Base-by-base conservation (phyloP, 2,888 invertebrate genomes). In the Leptopterna dolabrata region DNA sequence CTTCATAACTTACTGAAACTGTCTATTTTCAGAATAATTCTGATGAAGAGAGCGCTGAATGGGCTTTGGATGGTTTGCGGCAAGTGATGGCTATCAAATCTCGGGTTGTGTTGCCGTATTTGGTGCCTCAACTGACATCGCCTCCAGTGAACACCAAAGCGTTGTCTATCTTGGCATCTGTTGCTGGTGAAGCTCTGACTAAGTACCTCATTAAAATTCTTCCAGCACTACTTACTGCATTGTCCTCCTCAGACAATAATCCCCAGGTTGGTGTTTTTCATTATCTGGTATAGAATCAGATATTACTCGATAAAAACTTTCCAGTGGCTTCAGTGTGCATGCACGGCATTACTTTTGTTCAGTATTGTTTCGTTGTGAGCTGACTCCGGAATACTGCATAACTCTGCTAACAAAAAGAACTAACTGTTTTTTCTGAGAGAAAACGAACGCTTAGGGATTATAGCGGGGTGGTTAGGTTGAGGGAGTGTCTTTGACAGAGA, bases 51-150 rank as follows among this genome's bases (percentile, higher is more conserved):
- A 93, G 95, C 83, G 97, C 97, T 0, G 98, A 98, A 91, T 96
- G 96, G 91, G 97, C 98, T 13, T 93, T 99, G 89, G 99, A 99
- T 92, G 99, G 99, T 27, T 93, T 99, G 90, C 95, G 97, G 88
- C 98, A 99, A 94, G 97, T 99, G 63, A 98, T 99, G 97, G 96
- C 97, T 16, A 97, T 99, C 87, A 99, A 99, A 93, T 97, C 98
- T 0, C 94, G 97, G 90, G 98, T 98, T 0, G 98, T 99, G 86
- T 93, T 99, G 90, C 99, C 99, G 0, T 99, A 98, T 92, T 94
- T 99, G 89, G 96, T 99, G 88, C 99, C 99, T 3, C 96, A 98
- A 93, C 93, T 99, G 91, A 98, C 97, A 0, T 95, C 95, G 9
- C 94, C 95, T 7, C 97, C 97, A 27, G 96, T 97, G 9, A 98